These are phyloP conservation scores for Bos javanicus DNA, from an alignment of 2,113 vertebrate genomes.

Conservation along the genomic window DNA sequence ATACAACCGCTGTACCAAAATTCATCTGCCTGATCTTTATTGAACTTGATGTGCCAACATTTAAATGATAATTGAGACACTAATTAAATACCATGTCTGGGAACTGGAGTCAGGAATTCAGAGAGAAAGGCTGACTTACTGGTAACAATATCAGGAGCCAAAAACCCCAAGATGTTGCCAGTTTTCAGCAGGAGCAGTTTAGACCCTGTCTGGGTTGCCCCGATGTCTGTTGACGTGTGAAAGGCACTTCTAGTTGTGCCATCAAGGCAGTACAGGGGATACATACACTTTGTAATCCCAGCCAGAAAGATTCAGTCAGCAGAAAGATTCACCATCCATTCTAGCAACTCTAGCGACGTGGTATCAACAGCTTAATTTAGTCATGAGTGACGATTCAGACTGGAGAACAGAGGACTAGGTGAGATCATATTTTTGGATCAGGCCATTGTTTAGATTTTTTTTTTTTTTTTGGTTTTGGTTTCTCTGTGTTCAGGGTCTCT, in stretches of 20 bases:
- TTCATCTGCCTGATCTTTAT: conserved; percentile 74
- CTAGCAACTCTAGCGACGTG: background rate
- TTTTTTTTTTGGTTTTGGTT: background rate
- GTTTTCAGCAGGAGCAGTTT: background rate
- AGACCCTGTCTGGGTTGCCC: background rate
- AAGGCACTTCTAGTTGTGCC: background rate
- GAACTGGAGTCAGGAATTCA: conserved; percentile 57
- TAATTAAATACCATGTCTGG: conserved; percentile 74
- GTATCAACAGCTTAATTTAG: background rate
- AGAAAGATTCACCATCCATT: background rate
- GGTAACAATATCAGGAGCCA: background rate
- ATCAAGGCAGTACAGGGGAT: background rate
- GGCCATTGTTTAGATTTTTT: background rate
- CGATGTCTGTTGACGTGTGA: background rate
- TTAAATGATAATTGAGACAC: conserved; percentile 77
- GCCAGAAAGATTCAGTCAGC: background rate
- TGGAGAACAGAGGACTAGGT: background rate
- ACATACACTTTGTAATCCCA: background rate
- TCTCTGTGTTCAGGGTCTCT: background rate
- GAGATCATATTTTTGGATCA: background rate
- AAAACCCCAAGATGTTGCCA: background rate
- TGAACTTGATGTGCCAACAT: conserved; percentile 79
- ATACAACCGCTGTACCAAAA: conserved; percentile 73
- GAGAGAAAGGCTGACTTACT: conserved; percentile 48
- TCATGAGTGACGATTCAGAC: background rate